Percentiles rank a stretch among this genome's conserved stretches.
Evolutionary conservation across 2,797 vertebrate genomes (phyloP).

Genomic region (Epinephelus malabaricus): DNA sequence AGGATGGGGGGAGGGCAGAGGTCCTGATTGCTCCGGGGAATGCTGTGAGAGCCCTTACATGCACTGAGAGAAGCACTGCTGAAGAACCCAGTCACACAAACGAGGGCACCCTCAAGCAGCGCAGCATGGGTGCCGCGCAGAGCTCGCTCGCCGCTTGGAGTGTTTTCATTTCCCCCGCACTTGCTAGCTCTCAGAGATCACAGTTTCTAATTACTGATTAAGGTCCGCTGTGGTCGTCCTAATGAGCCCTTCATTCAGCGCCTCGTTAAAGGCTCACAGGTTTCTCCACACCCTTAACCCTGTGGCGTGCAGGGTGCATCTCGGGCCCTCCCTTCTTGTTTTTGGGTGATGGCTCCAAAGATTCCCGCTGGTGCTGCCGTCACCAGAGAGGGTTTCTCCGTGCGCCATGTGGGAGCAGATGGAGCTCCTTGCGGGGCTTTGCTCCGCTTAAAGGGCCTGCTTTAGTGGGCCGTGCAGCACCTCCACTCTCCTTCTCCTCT

Average conservation of each 20-base stretch:
- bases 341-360: constrained; percentile 18
- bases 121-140: constrained; percentile 51
- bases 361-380: neutral
- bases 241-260: constrained; percentile 78
- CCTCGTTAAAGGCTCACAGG: constrained; percentile 78
- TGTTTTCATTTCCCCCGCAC: constrained; percentile 67
- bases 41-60: constrained; percentile 61
- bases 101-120: constrained; percentile 72
- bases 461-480: constrained; percentile 39
- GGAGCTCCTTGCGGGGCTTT: constrained; percentile 58
- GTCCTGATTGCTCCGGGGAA: constrained; percentile 65
- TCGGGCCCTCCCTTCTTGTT: constrained; percentile 43
- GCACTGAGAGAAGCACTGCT: constrained; percentile 43
- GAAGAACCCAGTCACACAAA: constrained; percentile 65
- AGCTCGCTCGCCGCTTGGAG: constrained; percentile 51
- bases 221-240: constrained; percentile 73
- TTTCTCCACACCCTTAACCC: constrained; percentile 65
- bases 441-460: constrained; percentile 23
- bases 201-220: constrained; percentile 79
- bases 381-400: neutral
- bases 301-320: constrained; percentile 14
- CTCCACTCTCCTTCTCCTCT: constrained; percentile 29
- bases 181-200: constrained; percentile 69
- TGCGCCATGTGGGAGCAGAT: constrained; percentile 60
- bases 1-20: constrained; percentile 34